Evolutionary conservation across 1,140 invertebrate species (phyloP), one percentile per base, ranked within the genome.

Genomic region (Polypedilum vanderplanki): DNA sequence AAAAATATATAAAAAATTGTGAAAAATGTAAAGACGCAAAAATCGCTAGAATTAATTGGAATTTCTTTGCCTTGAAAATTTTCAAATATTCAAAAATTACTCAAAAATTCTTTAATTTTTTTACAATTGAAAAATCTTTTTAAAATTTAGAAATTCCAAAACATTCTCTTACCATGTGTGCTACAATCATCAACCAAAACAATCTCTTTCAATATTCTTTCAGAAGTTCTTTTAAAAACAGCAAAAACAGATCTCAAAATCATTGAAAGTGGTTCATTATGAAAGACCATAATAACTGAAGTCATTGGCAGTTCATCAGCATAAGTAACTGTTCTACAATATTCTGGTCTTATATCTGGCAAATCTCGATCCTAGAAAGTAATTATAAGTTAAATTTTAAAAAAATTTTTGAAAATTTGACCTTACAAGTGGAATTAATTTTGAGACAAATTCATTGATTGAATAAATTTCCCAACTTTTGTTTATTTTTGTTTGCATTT

Each of bases 151-250:
- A 46, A 46, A 12, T 46, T 9, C 2, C 41, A 46, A 3, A n/a
- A 4, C 2, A 57, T 57, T 15, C 1, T 57, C 76, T 85, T 80
- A 77, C 85, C 83, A 77, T 89, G 85, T 78, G 94, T 90, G 83
- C 93, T 97, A 78, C 84, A 90, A 83, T 99, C 97, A 85, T 99
- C 93, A 15, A 99, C 87, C 10, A 99, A 83, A 75, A 99, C 90
- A 73, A 99, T 91, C 85, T 99, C 96, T 77, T 96, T 88, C 0
- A 99, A 80, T 17, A 95, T 81, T 57, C 87, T 79, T 0, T 80
- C 76, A 1, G 94, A 91, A 8, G 95, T 95, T 77, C 93, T 86
- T 78, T 93, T 88, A 24, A 98, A 80, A 75, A 99, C 88, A n/a
- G 93, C 94, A 78, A 20, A 70, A 70, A 70, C 65, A 8, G 65